Base-by-base conservation (phyloP, 2,888 invertebrate genomes). In the Tineola bisselliella region DNA sequence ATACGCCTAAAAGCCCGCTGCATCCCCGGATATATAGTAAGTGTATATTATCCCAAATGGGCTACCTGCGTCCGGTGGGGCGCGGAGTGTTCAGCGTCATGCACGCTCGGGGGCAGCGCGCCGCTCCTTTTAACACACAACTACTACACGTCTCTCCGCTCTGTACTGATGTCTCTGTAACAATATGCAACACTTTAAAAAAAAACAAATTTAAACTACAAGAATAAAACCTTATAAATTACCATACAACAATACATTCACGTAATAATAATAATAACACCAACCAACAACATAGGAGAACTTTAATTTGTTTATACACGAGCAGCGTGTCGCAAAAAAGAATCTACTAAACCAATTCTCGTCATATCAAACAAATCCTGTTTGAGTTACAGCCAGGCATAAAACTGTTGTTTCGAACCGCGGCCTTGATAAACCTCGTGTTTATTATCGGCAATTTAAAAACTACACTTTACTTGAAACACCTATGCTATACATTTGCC, bases 131-230 rank as follows among this genome's bases (percentile, higher is more conserved):
- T 75, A 71, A 77, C 81, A 74, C 79, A 63, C 63, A 81, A 78
- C 79, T 79, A 75, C 83, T 81, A 78, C 82, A 77, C 78, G 83
- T 81, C 84, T 81, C 94, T 93, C 93, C 93, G 93, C 93, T 93
- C 93, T 93, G 94, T 93, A 94, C 94, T 94, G 93, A 93, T 94
- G 92, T 94, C 93, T 95, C 95, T 95, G 91, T 0, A 91, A 91
- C 70, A 77, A 66, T 63, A 48, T 13, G 44, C n/a, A n/a, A n/a
- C n/a, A n/a, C n/a, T n/a, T n/a, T n/a, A n/a, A n/a, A n/a, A n/a
- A n/a, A n/a, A n/a, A n/a, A n/a, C n/a, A n/a, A n/a, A n/a, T n/a
- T n/a, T n/a, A n/a, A n/a, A n/a, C n/a, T n/a, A n/a, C n/a, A n/a
- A n/a, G n/a, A n/a, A n/a, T n/a, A n/a, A n/a, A n/a, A n/a, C n/a